Conservation (phyloP, 2,113 vertebrate species). For the Ochotona curzoniae region DNA sequence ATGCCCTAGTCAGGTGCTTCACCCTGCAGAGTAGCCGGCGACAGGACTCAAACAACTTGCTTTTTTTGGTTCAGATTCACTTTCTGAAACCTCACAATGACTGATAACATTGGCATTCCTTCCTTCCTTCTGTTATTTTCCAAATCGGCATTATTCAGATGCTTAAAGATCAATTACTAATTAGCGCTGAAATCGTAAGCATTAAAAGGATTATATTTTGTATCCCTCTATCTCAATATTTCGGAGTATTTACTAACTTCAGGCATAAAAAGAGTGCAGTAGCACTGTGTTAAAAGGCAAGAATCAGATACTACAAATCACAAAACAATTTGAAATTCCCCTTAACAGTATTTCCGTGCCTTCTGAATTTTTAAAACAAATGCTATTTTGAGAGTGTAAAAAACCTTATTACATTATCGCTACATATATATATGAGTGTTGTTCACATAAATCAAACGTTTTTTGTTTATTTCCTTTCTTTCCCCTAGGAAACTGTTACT, state of each 20-base stretch:
- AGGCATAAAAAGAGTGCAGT: slow-evolving; percentile 12
- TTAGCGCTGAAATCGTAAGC: slow-evolving; percentile 30
- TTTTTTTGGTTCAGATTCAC: neutral
- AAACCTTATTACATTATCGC: slow-evolving; percentile 29
- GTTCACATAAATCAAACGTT: slow-evolving; percentile 44
- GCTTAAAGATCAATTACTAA: slow-evolving; percentile 49
- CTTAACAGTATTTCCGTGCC: neutral
- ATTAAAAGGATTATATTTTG: slow-evolving; percentile 16
- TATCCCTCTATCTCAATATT: slow-evolving; percentile 22
- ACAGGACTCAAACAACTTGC: neutral
- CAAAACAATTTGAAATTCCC: neutral
- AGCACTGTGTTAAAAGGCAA: neutral
- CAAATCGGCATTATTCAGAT: slow-evolving; percentile 26
- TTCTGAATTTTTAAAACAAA: slow-evolving; percentile 43
- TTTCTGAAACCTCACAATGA: slow-evolving; percentile 25
- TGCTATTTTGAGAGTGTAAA: slow-evolving; percentile 44
- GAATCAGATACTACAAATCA: slow-evolving; percentile 21
- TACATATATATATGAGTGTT: slow-evolving; percentile 39
- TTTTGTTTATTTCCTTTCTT: slow-evolving; percentile 58
- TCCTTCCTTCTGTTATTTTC: slow-evolving; percentile 3
- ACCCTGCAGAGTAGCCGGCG: neutral
- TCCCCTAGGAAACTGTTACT: slow-evolving; percentile 55
- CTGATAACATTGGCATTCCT: neutral
- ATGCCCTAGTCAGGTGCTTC: neutral
- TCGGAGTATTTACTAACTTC: neutral